These are phyloP conservation scores for Zaprionus inermis DNA, from an alignment of 1,140 invertebrate genomes.

Conservation along the genomic window DNA sequence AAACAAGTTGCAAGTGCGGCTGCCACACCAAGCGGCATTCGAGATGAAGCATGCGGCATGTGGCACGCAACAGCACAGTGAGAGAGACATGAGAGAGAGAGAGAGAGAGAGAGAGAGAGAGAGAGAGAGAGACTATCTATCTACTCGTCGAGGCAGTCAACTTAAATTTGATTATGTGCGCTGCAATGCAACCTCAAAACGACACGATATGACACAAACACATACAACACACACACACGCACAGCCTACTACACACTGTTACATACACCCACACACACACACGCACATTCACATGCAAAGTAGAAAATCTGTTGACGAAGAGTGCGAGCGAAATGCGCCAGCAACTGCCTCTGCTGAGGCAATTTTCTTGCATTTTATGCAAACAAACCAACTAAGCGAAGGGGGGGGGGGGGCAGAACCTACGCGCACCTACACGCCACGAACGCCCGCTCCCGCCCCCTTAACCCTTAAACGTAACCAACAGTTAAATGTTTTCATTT, in stretches of 20 bases:
- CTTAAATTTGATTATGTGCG: constrained; percentile 75
- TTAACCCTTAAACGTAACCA: constrained; percentile 52
- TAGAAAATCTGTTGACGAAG: constrained; percentile 65
- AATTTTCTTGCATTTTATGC: constrained; percentile 75
- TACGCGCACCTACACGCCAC: neutral
- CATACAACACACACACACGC: neutral
- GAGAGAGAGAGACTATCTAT: neutral
- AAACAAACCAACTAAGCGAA: constrained; percentile 58
- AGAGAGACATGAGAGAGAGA: neutral
- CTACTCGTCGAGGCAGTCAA: constrained; percentile 43
- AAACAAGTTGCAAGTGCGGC: constrained; percentile 21
- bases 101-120: neutral
- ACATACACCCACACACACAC: constrained; percentile 7
- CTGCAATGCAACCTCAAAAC: constrained; percentile 34
- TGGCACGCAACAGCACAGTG: neutral
- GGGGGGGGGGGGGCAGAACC: too few species aligned
- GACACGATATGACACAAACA: constrained; percentile 11
- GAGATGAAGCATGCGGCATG: constrained; percentile 1
- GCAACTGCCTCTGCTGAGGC: constrained; percentile 44
- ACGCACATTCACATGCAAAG: constrained; percentile 14
- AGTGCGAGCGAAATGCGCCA: constrained; percentile 50
- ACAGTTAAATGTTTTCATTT: constrained; percentile 80
- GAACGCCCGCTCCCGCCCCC: neutral
- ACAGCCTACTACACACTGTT: neutral
- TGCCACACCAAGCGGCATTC: constrained; percentile 13